Conservation (phyloP, 2,888 invertebrate species). For the Drosophila differens region DNA sequence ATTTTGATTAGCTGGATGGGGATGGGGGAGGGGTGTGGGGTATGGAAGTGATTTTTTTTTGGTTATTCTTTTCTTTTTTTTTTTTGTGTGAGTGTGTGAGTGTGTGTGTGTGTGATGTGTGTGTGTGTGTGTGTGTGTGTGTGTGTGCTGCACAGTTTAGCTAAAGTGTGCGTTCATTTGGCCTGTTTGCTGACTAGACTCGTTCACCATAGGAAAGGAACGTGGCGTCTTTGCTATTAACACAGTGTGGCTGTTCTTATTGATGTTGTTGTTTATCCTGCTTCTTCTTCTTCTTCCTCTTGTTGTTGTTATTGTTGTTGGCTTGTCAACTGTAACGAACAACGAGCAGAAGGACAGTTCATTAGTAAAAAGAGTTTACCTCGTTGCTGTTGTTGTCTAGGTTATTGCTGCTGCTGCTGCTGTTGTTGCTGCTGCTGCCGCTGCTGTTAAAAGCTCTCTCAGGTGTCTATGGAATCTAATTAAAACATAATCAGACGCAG, state of each 20-base stretch:
- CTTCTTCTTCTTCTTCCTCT: not conserved
- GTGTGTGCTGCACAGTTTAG: constrained; percentile 51
- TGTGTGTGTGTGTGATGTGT: not conserved
- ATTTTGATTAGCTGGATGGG: constrained; percentile 86
- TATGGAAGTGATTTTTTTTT: constrained; percentile 29
- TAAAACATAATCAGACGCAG: constrained; percentile 42
- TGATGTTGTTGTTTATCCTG: constrained; percentile 3
- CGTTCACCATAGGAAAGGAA: constrained; percentile 50
- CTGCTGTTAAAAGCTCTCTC: constrained; percentile 52
- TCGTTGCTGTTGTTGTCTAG: constrained; percentile 2
- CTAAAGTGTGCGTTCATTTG: constrained; percentile 62
- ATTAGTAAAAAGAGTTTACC: constrained; percentile 26
- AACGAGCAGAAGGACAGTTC: constrained; percentile 41
- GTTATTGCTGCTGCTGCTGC: constrained; percentile 3
- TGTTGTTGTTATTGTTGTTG: constrained; percentile 1
- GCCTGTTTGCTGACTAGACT: constrained; percentile 76
- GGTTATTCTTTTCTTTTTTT: constrained; percentile 26
- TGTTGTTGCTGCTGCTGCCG: constrained; percentile 7
- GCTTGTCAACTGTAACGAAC: constrained; percentile 27
- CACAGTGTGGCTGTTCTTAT: constrained; percentile 52
- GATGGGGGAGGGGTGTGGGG: constrained; percentile 4
- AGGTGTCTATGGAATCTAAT: constrained; percentile 58
- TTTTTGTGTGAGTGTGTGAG: constrained; percentile 22
- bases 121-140: not conserved
- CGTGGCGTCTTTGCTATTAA: constrained; percentile 56